Evolutionary conservation across 2,113 vertebrate species (phyloP), one percentile per base, ranked within the genome.

Genomic region (Tychaedon coryphoeus): DNA sequence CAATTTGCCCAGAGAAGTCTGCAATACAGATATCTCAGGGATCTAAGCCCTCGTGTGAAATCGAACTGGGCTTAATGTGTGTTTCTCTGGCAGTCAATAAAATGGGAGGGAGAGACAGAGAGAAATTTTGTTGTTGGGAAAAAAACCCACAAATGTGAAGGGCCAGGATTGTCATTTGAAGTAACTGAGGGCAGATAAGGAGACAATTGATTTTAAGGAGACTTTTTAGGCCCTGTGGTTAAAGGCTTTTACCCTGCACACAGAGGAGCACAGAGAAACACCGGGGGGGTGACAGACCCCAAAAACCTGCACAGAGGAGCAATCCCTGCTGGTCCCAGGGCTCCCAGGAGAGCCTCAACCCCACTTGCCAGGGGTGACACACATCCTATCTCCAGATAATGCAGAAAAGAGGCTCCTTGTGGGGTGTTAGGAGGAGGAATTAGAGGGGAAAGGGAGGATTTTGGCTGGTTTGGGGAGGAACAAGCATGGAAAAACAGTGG

Each of bases 261-360:
- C 5, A 24, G 29, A 71, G 47, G 15, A 77, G 19, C 71, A 72
- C 43, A 53, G 18, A 56, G 22, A 25, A 33, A 53, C 10, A 5
- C 2, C 4, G 0, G 1, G 40, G 19, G 8, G 28, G 51, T 54
- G 47, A 34, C 9, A 73, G 23, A 76, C 20, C 28, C 33, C 19
- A 42, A 14, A 1, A 64, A 60, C 5, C 19, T 17, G 7, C 0
- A 1, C 10, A 71, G n/a, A 56, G 22, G 10, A 84, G 48, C 9
- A 56, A 5, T 7, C 7, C 28, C n/a, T 5, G 3, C 33, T 74
- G 33, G 14, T 26, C 34, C 42, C 51, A 62, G 8, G 17, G 42
- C 28, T 81, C 31, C n/a, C 60, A 62, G 45, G 31, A 57, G 8
- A 80, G 3, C 33, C 48, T 65, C 33, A 74, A 5, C 17, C 12